Percentiles rank a stretch among this genome's conserved stretches.
Evolutionary conservation across 2,797 vertebrate genomes (phyloP).

Genomic region (Labeo calbasu): DNA sequence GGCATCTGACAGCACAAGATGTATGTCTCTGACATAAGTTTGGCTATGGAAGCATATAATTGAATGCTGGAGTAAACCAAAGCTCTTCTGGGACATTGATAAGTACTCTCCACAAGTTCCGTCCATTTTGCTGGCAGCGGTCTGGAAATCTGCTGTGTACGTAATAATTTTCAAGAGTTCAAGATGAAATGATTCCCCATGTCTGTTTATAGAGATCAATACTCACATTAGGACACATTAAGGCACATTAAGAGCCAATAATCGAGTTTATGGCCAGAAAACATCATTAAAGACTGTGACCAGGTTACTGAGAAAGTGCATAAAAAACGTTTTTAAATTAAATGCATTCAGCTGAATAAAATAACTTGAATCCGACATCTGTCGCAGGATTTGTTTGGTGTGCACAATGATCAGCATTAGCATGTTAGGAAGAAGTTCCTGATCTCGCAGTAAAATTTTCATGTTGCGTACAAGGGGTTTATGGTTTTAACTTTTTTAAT

Average conservation of each 20-base stretch:
- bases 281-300: constrained; percentile 63
- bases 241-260: constrained; percentile 5
- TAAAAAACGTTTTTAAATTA: neutral
- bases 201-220: constrained; percentile 61
- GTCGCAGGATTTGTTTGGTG: neutral
- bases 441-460: constrained; percentile 1
- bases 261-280: constrained; percentile 58
- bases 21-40: constrained; percentile 26
- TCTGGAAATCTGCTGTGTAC: constrained; percentile 58
- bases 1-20: constrained; percentile 36
- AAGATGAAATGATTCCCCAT: constrained; percentile 62
- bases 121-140: constrained; percentile 60
- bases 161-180: constrained; percentile 59
- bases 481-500: neutral
- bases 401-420: neutral
- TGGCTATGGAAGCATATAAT: constrained; percentile 34
- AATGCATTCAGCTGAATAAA: constrained; percentile 53
- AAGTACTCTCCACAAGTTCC: constrained; percentile 47
- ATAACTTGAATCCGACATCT: neutral
- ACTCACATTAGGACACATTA: constrained; percentile 43
- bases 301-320: constrained; percentile 52
- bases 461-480: neutral
- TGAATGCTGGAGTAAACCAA: constrained; percentile 26
- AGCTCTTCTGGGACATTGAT: constrained; percentile 30
- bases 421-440: neutral